These are phyloP conservation scores for Muraenolepis orangiensis DNA, from an alignment of 2,797 vertebrate species.

Conservation along the genomic window DNA sequence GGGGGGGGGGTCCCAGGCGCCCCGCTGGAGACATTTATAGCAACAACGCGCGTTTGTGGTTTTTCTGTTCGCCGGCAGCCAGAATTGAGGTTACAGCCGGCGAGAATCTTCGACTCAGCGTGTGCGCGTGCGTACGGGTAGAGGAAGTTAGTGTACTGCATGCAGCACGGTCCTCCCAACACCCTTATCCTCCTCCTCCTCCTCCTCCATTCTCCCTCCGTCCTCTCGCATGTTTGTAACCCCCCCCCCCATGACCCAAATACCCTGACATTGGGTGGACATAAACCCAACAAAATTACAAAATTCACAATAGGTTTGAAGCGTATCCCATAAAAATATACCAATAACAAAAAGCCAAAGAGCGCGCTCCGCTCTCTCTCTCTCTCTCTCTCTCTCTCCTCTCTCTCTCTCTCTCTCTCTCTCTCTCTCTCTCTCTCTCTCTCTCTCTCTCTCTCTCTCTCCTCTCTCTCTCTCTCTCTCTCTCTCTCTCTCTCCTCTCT, in stretches of 20 bases:
- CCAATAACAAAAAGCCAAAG: slow-evolving; percentile 2
- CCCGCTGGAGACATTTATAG: neutral
- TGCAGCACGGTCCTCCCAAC: neutral
- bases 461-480: too few species aligned
- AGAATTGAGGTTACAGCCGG: slow-evolving; percentile 1
- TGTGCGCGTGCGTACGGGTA: neutral
- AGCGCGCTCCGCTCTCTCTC: too few species aligned
- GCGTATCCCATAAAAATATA: slow-evolving; percentile 32
- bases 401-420: too few species aligned
- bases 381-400: too few species aligned
- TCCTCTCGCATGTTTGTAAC: slow-evolving; percentile 46
- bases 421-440: too few species aligned
- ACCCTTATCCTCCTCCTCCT: neutral
- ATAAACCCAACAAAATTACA: slow-evolving; percentile 38
- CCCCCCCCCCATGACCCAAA: slow-evolving; percentile 52
- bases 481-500: too few species aligned
- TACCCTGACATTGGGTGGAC: slow-evolving; percentile 46
- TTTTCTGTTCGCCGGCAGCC: too few species aligned
- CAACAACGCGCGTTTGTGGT: neutral
- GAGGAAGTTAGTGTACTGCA: neutral
- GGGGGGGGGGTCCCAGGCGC: neutral
- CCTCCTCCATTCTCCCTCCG: neutral
- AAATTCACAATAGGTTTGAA: slow-evolving; percentile 29
- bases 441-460: too few species aligned
- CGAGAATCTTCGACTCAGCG: neutral